phyloP scores from a whole-genome alignment of 2,113 vertebrate genomes.

The Propithecus coquereli region DNA sequence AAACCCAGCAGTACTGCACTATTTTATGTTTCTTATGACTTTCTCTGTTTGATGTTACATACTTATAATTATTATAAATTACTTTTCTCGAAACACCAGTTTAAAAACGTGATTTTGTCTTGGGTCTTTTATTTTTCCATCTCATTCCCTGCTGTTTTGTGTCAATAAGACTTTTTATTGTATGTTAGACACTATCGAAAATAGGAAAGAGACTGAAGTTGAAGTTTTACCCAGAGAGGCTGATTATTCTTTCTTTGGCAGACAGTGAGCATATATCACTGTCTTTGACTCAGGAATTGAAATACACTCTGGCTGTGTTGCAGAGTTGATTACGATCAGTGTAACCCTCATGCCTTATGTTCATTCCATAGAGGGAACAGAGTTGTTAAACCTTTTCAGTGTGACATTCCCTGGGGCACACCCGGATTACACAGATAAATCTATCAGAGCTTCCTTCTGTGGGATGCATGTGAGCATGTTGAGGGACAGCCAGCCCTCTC shows the following conservation, averaged over 20 bases:
- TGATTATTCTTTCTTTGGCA: background rate
- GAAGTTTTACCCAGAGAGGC: background rate
- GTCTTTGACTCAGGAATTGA: background rate
- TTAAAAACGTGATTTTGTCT: background rate
- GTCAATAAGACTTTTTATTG: background rate
- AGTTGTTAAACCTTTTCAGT: too few species aligned
- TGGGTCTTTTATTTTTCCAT: background rate
- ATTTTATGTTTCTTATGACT: background rate
- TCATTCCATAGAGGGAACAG: background rate
- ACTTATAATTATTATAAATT: background rate
- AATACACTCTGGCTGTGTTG: background rate
- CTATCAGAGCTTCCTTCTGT: too few species aligned
- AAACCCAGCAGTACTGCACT: background rate
- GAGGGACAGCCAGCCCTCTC: background rate
- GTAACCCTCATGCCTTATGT: background rate
- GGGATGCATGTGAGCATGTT: too few species aligned
- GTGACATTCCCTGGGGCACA: too few species aligned
- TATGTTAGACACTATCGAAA: background rate
- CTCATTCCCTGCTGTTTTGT: background rate
- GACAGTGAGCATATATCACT: background rate
- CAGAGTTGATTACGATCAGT: background rate
- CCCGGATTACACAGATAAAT: too few species aligned
- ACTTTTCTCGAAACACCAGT: background rate
- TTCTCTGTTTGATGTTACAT: background rate
- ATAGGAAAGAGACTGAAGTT: background rate